Evolutionary conservation across 1,140 invertebrate species (phyloP).

Genomic region (Drosophila fuyamai): DNA sequence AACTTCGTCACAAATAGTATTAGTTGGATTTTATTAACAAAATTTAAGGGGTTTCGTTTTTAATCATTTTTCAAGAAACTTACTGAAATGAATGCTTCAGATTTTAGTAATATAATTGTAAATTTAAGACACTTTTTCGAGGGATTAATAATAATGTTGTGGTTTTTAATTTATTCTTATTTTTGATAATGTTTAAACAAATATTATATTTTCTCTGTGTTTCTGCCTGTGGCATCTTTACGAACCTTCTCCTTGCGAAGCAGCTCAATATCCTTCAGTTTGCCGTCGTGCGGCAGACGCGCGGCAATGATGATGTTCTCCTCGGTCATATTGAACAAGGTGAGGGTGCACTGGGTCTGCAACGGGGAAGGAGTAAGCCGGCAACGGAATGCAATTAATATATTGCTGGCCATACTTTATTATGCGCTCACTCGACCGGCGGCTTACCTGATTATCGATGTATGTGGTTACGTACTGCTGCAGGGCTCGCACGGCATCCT

Average conservation of each 20-base stretch:
- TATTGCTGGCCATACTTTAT: slow-evolving; percentile 17
- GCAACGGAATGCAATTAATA: slow-evolving; percentile 64
- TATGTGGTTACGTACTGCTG: slow-evolving; percentile 91
- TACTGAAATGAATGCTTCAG: too few relatives aligned
- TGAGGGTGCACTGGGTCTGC: slow-evolving; percentile 92
- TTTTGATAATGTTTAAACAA: not conserved
- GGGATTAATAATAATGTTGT: too few relatives aligned
- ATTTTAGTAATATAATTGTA: too few relatives aligned
- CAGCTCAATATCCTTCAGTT: slow-evolving; percentile 86
- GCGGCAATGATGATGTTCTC: slow-evolving; percentile 95
- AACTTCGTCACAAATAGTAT: too few relatives aligned
- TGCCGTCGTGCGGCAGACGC: slow-evolving; percentile 89
- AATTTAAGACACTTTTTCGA: too few relatives aligned
- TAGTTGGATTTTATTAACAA: too few relatives aligned
- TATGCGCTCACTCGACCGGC: slow-evolving; percentile 12
- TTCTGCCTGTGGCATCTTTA: slow-evolving; percentile 39
- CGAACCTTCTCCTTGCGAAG: slow-evolving; percentile 90
- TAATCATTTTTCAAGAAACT: too few relatives aligned
- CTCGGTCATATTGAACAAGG: slow-evolving; percentile 92
- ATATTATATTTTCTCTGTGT: not conserved
- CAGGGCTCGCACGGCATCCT: slow-evolving; percentile 91
- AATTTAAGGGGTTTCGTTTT: too few relatives aligned
- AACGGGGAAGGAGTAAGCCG: slow-evolving; percentile 15
- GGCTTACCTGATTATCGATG: slow-evolving; percentile 89
- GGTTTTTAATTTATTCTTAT: too few relatives aligned